These are phyloP conservation scores for Sebastes dallii DNA, from an alignment of 2,797 vertebrate genomes.

Conservation along the genomic window DNA sequence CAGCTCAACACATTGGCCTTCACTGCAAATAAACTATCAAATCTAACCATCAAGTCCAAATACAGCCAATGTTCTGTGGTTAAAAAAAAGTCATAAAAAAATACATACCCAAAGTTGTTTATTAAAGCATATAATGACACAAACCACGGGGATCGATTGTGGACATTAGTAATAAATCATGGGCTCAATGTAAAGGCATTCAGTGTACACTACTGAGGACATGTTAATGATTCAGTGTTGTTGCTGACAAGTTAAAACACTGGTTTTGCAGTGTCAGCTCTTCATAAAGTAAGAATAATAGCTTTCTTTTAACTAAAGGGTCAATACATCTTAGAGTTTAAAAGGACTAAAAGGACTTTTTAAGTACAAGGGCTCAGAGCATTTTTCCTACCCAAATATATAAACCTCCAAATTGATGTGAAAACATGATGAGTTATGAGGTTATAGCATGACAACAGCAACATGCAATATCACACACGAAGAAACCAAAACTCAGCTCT, in stretches of 20 bases:
- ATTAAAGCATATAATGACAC: not conserved
- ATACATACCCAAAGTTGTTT: not conserved
- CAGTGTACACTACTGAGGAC: not conserved
- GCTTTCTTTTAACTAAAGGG: not conserved
- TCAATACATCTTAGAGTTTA: not conserved
- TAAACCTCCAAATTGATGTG: slow-evolving; percentile 1
- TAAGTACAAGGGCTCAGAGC: not conserved
- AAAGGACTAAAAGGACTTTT: not conserved
- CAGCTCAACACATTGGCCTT: not conserved
- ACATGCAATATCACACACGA: slow-evolving; percentile 13
- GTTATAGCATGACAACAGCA: slow-evolving; percentile 18
- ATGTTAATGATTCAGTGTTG: not conserved
- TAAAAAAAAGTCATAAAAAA: not conserved
- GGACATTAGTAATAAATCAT: not conserved
- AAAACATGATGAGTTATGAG: slow-evolving; percentile 44
- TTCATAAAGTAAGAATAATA: slow-evolving; percentile 10
- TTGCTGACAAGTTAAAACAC: slow-evolving; percentile 13
- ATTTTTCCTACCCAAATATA: not conserved
- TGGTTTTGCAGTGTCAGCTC: not conserved
- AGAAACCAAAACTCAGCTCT: not conserved
- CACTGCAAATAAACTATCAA: not conserved
- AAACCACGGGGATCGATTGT: not conserved
- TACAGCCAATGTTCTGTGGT: not conserved
- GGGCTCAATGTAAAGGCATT: not conserved
- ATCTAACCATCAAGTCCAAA: not conserved